These are phyloP conservation scores for Hymenopus coronatus DNA, from an alignment of 2,888 invertebrate species.

Conservation along the genomic window DNA sequence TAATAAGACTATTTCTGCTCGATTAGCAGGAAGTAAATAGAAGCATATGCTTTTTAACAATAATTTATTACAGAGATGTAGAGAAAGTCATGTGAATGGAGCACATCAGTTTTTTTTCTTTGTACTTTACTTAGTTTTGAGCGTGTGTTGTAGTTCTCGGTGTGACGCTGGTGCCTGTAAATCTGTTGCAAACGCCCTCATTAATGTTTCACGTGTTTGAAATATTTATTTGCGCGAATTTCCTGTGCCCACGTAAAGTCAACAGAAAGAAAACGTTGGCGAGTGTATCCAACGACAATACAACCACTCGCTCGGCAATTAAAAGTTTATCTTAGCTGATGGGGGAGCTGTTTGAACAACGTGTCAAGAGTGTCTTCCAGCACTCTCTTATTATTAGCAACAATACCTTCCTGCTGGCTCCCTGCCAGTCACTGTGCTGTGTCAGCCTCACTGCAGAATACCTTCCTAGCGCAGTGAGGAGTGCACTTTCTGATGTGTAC, in stretches of 20 bases:
- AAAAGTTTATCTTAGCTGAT: slow-evolving; percentile 19
- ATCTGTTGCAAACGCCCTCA: background rate
- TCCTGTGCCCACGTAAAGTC: background rate
- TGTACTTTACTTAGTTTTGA: no score
- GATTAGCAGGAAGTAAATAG: no score
- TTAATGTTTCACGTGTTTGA: background rate
- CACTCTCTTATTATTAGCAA: slow-evolving; percentile 19
- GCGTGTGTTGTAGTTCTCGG: no score
- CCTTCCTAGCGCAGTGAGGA: background rate
- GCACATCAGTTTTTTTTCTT: no score
- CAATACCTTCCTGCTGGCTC: background rate
- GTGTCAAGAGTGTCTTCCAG: background rate
- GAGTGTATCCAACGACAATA: background rate
- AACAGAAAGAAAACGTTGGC: background rate
- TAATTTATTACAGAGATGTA: no score
- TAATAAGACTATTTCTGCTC: no score
- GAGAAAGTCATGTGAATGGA: no score
- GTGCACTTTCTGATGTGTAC: no score
- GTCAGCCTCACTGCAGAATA: background rate
- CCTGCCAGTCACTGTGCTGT: background rate
- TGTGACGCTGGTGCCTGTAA: no score
- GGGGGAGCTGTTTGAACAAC: slow-evolving; percentile 15
- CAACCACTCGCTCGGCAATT: slow-evolving; percentile 14
- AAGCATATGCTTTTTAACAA: no score
- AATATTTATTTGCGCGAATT: background rate